Conservation (phyloP, 2,113 vertebrate species). For the Nesoenas mayeri region DNA sequence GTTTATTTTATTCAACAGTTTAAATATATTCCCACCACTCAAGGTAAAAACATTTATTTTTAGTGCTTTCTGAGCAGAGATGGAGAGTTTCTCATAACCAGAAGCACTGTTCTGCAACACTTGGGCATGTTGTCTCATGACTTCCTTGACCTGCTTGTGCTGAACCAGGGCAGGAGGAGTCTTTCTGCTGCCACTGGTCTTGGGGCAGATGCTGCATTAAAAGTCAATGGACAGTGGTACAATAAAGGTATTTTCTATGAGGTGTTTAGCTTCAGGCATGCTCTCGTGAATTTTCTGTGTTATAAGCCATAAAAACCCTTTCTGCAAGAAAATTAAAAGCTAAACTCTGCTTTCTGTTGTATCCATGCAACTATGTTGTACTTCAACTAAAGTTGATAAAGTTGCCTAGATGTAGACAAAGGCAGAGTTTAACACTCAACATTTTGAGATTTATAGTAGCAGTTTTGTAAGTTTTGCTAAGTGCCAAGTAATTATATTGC, state of each 20-base stretch:
- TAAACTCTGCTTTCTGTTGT: not conserved
- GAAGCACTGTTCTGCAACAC: not conserved
- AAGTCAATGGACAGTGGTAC: not conserved
- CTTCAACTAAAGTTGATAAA: not conserved
- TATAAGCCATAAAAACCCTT: slow-evolving; percentile 45
- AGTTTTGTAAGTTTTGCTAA: slow-evolving; percentile 22
- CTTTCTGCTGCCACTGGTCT: not conserved
- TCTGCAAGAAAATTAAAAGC: not conserved
- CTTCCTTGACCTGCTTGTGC: slow-evolving; percentile 1
- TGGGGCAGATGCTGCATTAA: not conserved
- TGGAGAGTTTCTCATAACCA: not conserved
- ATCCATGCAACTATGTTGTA: not conserved
- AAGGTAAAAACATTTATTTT: slow-evolving; percentile 17
- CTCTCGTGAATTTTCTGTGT: not conserved
- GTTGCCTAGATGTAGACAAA: not conserved
- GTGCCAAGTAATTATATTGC: not conserved
- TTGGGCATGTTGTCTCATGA: not conserved
- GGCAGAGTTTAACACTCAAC: not conserved
- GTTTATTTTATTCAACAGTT: slow-evolving; percentile 1
- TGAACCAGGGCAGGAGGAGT: not conserved
- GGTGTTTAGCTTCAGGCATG: not conserved
- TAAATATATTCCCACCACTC: not conserved
- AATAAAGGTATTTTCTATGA: not conserved
- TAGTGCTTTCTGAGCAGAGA: slow-evolving; percentile 9
- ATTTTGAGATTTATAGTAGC: not conserved